Conservation (phyloP, 2,113 vertebrate species). For the Hemiscyllium ocellatum region DNA sequence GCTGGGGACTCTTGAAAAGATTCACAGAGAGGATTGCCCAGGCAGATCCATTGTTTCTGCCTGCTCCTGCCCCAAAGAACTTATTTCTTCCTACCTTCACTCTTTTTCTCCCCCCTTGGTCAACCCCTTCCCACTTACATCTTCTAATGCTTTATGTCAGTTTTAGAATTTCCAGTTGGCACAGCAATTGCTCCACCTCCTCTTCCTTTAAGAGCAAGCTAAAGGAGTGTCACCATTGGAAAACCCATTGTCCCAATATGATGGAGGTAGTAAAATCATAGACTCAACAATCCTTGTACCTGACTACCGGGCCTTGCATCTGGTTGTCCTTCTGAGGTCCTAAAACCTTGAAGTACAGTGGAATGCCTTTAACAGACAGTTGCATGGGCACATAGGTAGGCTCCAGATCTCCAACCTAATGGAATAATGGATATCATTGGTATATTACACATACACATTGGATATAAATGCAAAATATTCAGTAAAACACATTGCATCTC, state of each 20-base stretch:
- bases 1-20: too few relatives aligned
- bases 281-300: slow-evolving; percentile 50
- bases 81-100: too few relatives aligned
- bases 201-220: not conserved
- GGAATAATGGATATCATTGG: not conserved
- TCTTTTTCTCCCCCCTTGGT: too few relatives aligned
- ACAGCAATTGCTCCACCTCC: not conserved
- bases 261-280: not conserved
- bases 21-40: too few relatives aligned
- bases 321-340: slow-evolving; percentile 55
- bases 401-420: slow-evolving; percentile 71
- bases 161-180: too few relatives aligned
- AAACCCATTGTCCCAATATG: not conserved
- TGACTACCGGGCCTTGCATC: slow-evolving; percentile 61
- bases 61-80: too few relatives aligned
- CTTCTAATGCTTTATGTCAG: too few relatives aligned
- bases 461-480: not conserved
- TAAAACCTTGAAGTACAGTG: slow-evolving; percentile 74
- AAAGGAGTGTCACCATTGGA: not conserved
- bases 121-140: too few relatives aligned
- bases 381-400: slow-evolving; percentile 61
- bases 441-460: not conserved
- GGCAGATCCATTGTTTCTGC: too few relatives aligned
- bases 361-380: slow-evolving; percentile 79
- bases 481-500: not conserved